Base-by-base conservation (phyloP, 2,113 vertebrate genomes). In the Callorhinus ursinus region DNA sequence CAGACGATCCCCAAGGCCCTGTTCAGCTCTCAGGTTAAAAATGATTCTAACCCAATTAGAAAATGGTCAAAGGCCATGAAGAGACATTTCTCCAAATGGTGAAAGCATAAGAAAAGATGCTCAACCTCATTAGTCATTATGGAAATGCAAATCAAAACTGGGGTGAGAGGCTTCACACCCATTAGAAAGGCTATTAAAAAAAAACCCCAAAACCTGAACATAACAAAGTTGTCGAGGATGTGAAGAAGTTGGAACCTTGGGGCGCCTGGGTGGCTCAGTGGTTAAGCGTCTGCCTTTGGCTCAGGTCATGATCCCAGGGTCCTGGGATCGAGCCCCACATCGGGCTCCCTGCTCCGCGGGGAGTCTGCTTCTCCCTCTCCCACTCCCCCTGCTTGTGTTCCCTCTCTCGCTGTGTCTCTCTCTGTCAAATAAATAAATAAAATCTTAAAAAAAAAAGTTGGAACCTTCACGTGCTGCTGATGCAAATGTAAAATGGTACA, bases 401-500 rank as follows among this genome's bases (percentile, higher is more conserved):
- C 46, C 46, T 46, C 46, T 46, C 46, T 46, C 46, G 46, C 46
- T 46, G 46, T 46, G 46, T 46, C 46, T 46, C 46, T 46, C 46
- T 46, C 46, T 46, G 46, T 46, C 46, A 46, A 46, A 46, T 46
- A 46, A 46, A 46, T 46, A 46, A 46, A 46, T 46, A 46, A 46
- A 7, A 46, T 46, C 46, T 46, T 46, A 1, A 46, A 46, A 46
- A 46, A 46, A 46, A 46, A 46, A 46, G 7, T 0, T 7, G 6
- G 31, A 49, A 59, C 4, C 31, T 0, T 46, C 24, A 1, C 14
- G 1, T 33, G 4, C 1, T 31, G 8, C 2, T 4, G 59, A 6
- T 46, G 8, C 1, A 5, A 22, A 55, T 10, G 55, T 22, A 81
- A 81, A 74, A 46, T 33, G 63, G 24, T 55, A 21, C 7, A 33